phyloP scores from a whole-genome alignment of 23 tunicate genomes.

The Corella eumyota region DNA sequence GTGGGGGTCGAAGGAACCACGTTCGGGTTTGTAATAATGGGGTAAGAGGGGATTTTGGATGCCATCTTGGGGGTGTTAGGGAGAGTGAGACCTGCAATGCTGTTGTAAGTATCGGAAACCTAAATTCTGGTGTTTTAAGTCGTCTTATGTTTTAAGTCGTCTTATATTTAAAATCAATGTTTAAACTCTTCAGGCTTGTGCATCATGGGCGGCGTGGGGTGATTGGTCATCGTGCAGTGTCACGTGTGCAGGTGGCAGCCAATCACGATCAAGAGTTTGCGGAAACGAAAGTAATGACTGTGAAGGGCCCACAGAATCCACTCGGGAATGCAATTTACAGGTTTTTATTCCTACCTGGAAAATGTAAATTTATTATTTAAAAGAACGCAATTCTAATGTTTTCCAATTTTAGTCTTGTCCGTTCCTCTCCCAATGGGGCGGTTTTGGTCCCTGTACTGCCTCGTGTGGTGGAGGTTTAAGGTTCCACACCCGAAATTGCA shows the following conservation, averaged over 20 bases:
- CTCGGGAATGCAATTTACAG: conserved; percentile 8
- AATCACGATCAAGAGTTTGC: conserved; percentile 23
- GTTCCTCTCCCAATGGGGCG: conserved; percentile 55
- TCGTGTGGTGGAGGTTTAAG: conserved; percentile 50
- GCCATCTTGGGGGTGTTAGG: conserved; percentile 15
- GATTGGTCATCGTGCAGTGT: conserved; percentile 51
- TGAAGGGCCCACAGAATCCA: conserved; percentile 28
- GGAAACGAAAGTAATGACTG: conserved; percentile 35
- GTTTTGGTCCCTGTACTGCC: conserved; percentile 30
- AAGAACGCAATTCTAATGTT: too few relatives aligned
- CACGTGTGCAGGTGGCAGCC: conserved; percentile 60
- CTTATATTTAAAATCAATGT: neutral
- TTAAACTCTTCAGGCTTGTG: conserved; percentile 13
- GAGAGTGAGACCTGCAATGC: conserved; percentile 32
- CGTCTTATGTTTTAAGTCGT: too few relatives aligned
- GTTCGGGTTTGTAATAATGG: conserved; percentile 31
- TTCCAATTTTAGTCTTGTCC: conserved; percentile 24
- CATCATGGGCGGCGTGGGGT: conserved; percentile 59
- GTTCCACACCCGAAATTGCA: conserved; percentile 28
- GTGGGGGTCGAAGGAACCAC: conserved; percentile 21
- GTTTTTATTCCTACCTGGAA: neutral
- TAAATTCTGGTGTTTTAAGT: too few relatives aligned
- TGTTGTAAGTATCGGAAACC: conserved; percentile 16
- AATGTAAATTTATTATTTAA: too few relatives aligned
- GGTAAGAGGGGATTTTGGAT: conserved; percentile 18